Conservation (phyloP, 53 echinoderm and acorn worm genomes). For the Henricia sp. region DNA sequence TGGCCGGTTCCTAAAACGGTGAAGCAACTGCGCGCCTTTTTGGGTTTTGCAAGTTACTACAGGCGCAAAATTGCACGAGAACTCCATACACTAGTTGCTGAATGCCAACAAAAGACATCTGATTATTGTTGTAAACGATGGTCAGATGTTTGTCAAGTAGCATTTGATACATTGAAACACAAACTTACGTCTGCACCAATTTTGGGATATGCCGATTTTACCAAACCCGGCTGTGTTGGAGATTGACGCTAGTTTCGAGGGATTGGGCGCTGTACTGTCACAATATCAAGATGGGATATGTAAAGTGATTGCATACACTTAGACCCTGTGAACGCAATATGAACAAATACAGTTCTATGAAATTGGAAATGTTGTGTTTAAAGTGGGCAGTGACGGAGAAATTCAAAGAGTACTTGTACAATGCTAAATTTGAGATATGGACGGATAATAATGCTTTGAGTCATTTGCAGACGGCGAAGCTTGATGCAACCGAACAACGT, state of each 20-base stretch:
- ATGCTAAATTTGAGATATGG: background rate
- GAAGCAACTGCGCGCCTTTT: too few relatives aligned
- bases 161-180: slow-evolving; percentile 13
- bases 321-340: slow-evolving; percentile 53
- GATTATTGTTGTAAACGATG: too few relatives aligned
- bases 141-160: background rate
- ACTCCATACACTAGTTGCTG: too few relatives aligned
- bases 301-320: slow-evolving; percentile 46
- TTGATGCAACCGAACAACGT: background rate
- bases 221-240: slow-evolving; percentile 43
- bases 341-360: slow-evolving; percentile 63
- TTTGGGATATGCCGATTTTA: slow-evolving; percentile 41
- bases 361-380: slow-evolving; percentile 57
- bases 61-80: too few relatives aligned
- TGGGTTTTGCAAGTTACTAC: too few relatives aligned
- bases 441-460: slow-evolving; percentile 16
- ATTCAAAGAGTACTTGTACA: slow-evolving; percentile 57
- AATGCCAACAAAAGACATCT: too few relatives aligned
- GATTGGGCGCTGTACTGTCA: slow-evolving; percentile 62
- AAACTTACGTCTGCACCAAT: slow-evolving; percentile 27
- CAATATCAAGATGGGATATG: slow-evolving; percentile 37
- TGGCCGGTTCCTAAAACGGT: too few relatives aligned
- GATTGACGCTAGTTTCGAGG: slow-evolving; percentile 52
- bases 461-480: background rate
- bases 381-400: slow-evolving; percentile 69